phyloP scores from a whole-genome alignment of 2,888 invertebrate species.

The Isoperla grammatica region DNA sequence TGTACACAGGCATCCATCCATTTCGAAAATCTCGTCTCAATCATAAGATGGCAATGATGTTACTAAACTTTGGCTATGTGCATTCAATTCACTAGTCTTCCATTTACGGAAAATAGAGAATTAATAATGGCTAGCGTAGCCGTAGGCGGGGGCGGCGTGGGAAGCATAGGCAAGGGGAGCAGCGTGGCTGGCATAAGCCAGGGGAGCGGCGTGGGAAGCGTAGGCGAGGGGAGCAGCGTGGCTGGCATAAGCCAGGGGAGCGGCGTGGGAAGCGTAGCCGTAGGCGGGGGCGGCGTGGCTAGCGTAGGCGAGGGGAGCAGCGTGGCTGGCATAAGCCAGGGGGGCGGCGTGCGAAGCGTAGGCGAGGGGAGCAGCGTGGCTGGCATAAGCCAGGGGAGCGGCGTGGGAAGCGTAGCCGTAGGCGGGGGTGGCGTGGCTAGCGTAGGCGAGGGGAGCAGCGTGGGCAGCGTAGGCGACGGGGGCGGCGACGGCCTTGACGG shows the following conservation, averaged over 20 bases:
- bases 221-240: constrained; percentile 18
- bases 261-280: constrained; percentile 12
- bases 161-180: background rate
- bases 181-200: constrained; percentile 12
- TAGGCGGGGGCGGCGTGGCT: constrained; percentile 14
- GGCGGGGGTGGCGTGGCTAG: constrained; percentile 13
- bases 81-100: background rate
- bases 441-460: constrained; percentile 21
- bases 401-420: background rate
- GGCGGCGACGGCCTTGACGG: constrained; percentile 12
- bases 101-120: background rate
- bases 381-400: no score
- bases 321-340: constrained; percentile 17
- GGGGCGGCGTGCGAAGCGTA: constrained; percentile 5
- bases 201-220: constrained; percentile 8
- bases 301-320: constrained; percentile 13
- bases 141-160: constrained; percentile 12
- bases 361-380: no score
- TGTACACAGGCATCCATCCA: no score
- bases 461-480: constrained; percentile 19
- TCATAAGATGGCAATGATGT: background rate
- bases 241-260: constrained; percentile 19
- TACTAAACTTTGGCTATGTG: background rate
- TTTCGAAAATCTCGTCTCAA: no score
- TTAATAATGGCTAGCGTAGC: constrained; percentile 12